phyloP scores from a whole-genome alignment of 64 coral and sea anemone species.

The Exaiptasia diaphana region DNA sequence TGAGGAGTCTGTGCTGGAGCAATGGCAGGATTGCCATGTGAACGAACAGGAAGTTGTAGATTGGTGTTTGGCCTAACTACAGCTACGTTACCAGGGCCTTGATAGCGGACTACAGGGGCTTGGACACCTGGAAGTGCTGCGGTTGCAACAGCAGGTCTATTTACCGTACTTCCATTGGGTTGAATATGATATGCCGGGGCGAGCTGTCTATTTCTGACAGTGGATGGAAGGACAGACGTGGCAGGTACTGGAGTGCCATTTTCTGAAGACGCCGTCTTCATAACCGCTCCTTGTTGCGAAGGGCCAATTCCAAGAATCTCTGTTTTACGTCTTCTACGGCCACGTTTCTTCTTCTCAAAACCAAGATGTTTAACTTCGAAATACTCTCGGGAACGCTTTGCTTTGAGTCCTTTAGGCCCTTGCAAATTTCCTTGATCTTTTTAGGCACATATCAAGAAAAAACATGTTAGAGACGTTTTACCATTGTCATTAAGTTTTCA shows the following conservation, averaged over 20 bases:
- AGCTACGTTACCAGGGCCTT: slow-evolving; percentile 12
- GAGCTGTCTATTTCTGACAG: neutral
- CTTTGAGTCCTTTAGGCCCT: slow-evolving; percentile 95
- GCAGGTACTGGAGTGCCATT: slow-evolving; percentile 17
- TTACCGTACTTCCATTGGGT: slow-evolving; percentile 11
- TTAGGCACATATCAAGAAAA: neutral
- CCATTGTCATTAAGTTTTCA: too few relatives aligned
- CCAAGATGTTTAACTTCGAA: slow-evolving; percentile 98
- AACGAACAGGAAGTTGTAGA: neutral
- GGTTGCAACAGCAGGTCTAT: slow-evolving; percentile 22
- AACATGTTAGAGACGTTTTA: too few relatives aligned
- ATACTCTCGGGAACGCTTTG: slow-evolving; percentile 94
- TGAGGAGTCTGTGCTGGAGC: slow-evolving; percentile 36
- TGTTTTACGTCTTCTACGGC: slow-evolving; percentile 76
- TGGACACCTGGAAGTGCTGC: slow-evolving; percentile 34
- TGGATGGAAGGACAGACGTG: neutral
- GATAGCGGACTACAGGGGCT: slow-evolving; percentile 23
- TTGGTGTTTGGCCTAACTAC: slow-evolving; percentile 21
- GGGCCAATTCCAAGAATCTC: slow-evolving; percentile 29
- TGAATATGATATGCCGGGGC: neutral
- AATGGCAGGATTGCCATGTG: slow-evolving; percentile 24
- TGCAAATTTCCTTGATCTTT: slow-evolving; percentile 95
- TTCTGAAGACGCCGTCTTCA: slow-evolving; percentile 31
- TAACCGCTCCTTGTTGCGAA: neutral
- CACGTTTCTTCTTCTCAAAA: slow-evolving; percentile 94